Conservation (phyloP, 2,888 invertebrate species). For the Neuroscelio doddi region DNA sequence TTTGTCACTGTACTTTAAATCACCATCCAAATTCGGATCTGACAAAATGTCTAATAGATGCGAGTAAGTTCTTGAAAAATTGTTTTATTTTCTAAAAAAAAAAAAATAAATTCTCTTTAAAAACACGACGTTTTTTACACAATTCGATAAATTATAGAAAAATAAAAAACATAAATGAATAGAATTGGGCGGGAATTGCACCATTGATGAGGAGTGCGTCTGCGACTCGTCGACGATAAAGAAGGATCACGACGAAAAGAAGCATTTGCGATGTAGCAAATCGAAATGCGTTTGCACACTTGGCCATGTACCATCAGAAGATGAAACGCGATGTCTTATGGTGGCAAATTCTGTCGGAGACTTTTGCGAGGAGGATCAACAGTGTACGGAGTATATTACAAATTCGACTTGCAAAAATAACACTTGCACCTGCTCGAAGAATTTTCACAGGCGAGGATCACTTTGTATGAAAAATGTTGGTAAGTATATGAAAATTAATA, state of each 20-base stretch:
- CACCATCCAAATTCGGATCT: conserved; percentile 63
- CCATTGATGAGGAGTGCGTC: conserved; percentile 66
- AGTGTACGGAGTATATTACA: conserved; percentile 61
- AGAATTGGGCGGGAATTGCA: conserved; percentile 64
- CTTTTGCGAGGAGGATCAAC: conserved; percentile 61
- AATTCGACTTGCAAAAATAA: conserved; percentile 55
- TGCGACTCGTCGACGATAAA: conserved; percentile 58
- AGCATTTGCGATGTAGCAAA: conserved; percentile 52
- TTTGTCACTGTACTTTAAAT: conserved; percentile 64
- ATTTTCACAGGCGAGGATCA: conserved; percentile 58
- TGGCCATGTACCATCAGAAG: conserved; percentile 60
- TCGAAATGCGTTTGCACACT: conserved; percentile 67
- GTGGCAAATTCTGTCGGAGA: conserved; percentile 63
- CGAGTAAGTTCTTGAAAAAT: conserved; percentile 52
- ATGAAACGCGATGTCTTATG: conserved; percentile 62
- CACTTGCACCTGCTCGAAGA: conserved; percentile 55
- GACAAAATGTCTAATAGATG: conserved; percentile 62
- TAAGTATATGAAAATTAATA: conserved; percentile 45
- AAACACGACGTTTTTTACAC: conserved; percentile 1
- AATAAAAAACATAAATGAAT: conserved; percentile 15
- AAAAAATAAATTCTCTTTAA: no score
- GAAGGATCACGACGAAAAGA: no score
- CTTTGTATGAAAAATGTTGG: conserved; percentile 57
- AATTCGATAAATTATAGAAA: no score
- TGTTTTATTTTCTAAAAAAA: no score